Evolutionary conservation across 2,888 invertebrate genomes (phyloP).

Genomic region (Tribolium freemani): DNA sequence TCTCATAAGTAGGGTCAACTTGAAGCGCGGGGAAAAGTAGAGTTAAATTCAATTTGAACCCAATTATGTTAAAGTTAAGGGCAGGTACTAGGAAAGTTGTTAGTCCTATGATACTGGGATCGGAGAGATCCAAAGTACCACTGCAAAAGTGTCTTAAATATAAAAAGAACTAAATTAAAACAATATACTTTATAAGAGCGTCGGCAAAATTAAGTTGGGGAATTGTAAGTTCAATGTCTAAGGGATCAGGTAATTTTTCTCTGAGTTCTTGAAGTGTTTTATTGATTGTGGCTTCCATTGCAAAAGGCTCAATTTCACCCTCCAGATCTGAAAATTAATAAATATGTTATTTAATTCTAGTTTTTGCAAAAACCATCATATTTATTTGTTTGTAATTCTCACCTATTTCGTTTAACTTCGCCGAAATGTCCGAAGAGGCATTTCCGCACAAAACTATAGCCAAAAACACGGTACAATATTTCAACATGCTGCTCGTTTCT

Average conservation of each 20-base stretch:
- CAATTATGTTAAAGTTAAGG: not conserved
- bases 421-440: too few species aligned
- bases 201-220: not conserved
- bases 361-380: too few species aligned
- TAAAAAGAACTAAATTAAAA: not conserved
- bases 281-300: not conserved
- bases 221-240: not conserved
- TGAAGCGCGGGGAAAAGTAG: not conserved
- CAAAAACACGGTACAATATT: too few species aligned
- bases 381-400: too few species aligned
- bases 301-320: not conserved
- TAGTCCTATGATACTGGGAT: not conserved
- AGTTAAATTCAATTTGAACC: not conserved
- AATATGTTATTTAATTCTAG: too few species aligned
- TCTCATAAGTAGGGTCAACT: not conserved
- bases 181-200: not conserved
- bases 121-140: not conserved
- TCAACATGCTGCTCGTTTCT: too few species aligned
- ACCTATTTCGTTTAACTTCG: too few species aligned
- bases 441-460: too few species aligned
- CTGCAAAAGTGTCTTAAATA: not conserved
- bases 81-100: not conserved
- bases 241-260: not conserved
- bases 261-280: not conserved
- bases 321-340: not conserved